Percentiles rank a stretch among this genome's conserved stretches.
Evolutionary conservation across 2,888 invertebrate species (phyloP).

Genomic region (Scaptomyza polygonia): DNA sequence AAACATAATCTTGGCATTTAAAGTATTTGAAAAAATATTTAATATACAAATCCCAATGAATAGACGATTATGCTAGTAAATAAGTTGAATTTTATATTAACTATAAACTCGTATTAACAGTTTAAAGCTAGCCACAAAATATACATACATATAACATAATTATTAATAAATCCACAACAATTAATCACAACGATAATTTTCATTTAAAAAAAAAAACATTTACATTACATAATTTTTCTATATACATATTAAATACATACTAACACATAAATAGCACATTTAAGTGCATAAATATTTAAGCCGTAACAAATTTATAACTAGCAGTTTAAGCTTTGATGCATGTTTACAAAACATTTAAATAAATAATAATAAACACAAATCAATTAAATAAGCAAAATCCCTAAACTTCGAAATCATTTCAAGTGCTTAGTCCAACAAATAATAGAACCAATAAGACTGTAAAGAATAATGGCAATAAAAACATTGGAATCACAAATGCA

Average conservation of each 20-base stretch:
- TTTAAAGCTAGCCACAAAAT: constrained; percentile 39
- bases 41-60: constrained; percentile 26
- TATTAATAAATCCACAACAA: constrained; percentile 10
- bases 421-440: constrained; percentile 16
- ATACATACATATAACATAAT: constrained; percentile 30
- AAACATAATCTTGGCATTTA: constrained; percentile 45
- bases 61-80: constrained; percentile 21
- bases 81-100: constrained; percentile 35
- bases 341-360: constrained; percentile 82
- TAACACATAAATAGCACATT: constrained; percentile 16
- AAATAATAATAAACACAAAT: constrained; percentile 58
- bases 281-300: constrained; percentile 31
- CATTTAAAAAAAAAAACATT: too few relatives aligned
- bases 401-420: constrained; percentile 46
- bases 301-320: constrained; percentile 64
- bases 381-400: constrained; percentile 45
- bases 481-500: constrained; percentile 43
- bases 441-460: too few relatives aligned
- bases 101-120: not conserved
- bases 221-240: constrained; percentile 29
- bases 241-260: constrained; percentile 17
- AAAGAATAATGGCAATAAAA: too few relatives aligned
- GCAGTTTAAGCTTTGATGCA: constrained; percentile 80
- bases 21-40: constrained; percentile 19
- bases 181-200: constrained; percentile 45